These are phyloP conservation scores for Danio albolineatus DNA, from an alignment of 2,797 vertebrate genomes.

Conservation along the genomic window DNA sequence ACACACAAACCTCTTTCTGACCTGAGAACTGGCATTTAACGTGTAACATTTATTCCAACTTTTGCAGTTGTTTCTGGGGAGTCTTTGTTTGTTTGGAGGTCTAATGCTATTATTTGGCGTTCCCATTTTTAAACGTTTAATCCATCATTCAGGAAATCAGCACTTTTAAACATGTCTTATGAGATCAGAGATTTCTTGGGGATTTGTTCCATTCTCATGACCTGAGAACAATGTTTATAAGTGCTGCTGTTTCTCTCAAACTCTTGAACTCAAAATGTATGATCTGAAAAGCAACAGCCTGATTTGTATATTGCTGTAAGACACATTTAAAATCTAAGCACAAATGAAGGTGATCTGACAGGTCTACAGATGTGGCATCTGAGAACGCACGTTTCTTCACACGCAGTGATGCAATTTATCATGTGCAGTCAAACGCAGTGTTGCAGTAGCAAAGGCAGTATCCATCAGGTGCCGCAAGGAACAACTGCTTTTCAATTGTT, in stretches of 20 bases:
- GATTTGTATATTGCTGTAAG: slow-evolving; percentile 26
- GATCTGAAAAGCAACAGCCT: slow-evolving; percentile 16
- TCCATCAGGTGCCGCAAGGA: too few species aligned
- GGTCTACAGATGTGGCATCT: too few species aligned
- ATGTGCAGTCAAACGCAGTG: too few species aligned
- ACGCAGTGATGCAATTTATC: too few species aligned
- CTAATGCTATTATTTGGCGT: slow-evolving; percentile 5
- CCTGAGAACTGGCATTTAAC: not conserved
- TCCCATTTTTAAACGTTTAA: too few species aligned
- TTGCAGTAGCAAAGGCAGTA: too few species aligned
- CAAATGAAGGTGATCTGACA: not conserved
- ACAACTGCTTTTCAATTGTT: too few species aligned
- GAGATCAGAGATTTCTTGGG: slow-evolving; percentile 8
- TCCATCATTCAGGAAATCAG: slow-evolving; percentile 21
- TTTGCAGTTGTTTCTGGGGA: not conserved
- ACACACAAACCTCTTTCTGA: not conserved
- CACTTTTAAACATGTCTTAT: slow-evolving; percentile 34
- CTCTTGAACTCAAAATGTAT: slow-evolving; percentile 21
- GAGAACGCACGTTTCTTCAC: too few species aligned
- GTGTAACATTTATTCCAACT: not conserved
- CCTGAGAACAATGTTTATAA: slow-evolving; percentile 13
- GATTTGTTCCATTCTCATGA: slow-evolving; percentile 6
- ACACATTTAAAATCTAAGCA: slow-evolving; percentile 23
- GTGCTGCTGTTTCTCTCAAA: not conserved
- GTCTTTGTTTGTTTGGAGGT: not conserved